Base-by-base conservation (phyloP, 2,797 vertebrate species). In the Danionella dracula region DNA sequence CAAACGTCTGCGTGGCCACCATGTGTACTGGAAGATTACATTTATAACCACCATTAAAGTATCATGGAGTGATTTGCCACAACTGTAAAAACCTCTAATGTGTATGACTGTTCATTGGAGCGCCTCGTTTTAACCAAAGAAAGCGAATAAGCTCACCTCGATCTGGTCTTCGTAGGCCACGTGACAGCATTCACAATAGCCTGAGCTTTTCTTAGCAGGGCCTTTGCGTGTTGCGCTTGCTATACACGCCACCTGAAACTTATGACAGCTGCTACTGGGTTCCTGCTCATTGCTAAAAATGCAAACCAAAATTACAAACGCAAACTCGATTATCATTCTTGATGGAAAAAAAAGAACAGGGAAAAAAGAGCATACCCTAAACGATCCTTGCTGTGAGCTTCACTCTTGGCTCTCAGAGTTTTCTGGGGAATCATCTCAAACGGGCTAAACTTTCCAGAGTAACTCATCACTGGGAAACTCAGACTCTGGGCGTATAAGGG, bases 111-210 rank as follows among this genome's bases (percentile, higher is more conserved):
- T n/a, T n/a, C n/a, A n/a, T n/a, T n/a, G n/a, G n/a, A n/a, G n/a
- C n/a, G n/a, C n/a, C n/a, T n/a, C n/a, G n/a, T n/a, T n/a, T n/a
- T n/a, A n/a, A n/a, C n/a, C n/a, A n/a, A n/a, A n/a, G n/a, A n/a
- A n/a, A n/a, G n/a, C n/a, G n/a, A n/a, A n/a, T n/a, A n/a, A 4
- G 6, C 76, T 79, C 69, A 94, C 92, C 88, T 83, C 73, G 0
- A 85, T 83, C 70, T 92, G 83, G 66, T 90, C 88, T 20, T 78
- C 79, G 20, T 92, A 95, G 44, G 85, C 70, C 42, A 90, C 80
- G 2, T 81, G 85, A 74, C 93, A 97, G 81, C 92, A 93, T 82
- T 96, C 93, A 11, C 93, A 95, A 69, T 88, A 93, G 0, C 91
- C 83, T 41, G 48, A 8, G 15, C 76, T 80, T 70, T 88, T 91